Percentiles rank a stretch among this genome's conserved stretches.
Evolutionary conservation across 2,113 vertebrate species (phyloP).

Genomic region (Paradisaea rubra): DNA sequence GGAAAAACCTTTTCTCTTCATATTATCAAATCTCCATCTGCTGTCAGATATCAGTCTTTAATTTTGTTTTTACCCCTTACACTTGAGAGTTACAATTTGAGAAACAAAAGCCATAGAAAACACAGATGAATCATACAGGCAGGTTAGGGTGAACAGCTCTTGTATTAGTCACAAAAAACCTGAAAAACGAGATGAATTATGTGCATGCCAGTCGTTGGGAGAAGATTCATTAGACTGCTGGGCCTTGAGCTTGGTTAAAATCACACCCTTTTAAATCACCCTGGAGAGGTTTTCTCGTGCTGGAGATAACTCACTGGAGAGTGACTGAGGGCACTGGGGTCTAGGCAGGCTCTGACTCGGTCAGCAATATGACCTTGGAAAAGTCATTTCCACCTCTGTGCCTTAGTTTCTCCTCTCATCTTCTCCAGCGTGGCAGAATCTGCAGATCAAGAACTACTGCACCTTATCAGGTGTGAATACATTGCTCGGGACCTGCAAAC

Average conservation of each 20-base stretch:
- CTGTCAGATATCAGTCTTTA: conserved; percentile 1
- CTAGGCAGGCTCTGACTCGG: not conserved
- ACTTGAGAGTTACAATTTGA: not conserved
- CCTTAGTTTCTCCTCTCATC: not conserved
- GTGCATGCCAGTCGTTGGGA: not conserved
- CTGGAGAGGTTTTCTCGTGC: not conserved
- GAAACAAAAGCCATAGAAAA: conserved; percentile 17
- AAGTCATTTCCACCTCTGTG: not conserved
- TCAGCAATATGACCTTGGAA: not conserved
- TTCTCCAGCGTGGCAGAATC: not conserved
- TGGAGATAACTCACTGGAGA: not conserved
- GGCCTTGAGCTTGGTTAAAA: conserved; percentile 50
- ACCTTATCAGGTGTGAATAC: not conserved
- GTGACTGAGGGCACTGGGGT: not conserved
- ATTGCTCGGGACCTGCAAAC: not conserved
- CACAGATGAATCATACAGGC: conserved; percentile 22
- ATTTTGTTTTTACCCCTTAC: conserved; percentile 9
- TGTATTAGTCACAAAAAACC: conserved; percentile 9
- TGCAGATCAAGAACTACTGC: not conserved
- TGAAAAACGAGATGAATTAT: conserved; percentile 1
- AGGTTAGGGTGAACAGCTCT: conserved; percentile 19
- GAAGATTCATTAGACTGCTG: conserved; percentile 31
- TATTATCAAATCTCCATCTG: conserved; percentile 16
- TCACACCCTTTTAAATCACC: conserved; percentile 25
- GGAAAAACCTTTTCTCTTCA: not conserved